Base-by-base conservation (phyloP, 2,113 vertebrate species). In the Brachypteracias leptosomus region DNA sequence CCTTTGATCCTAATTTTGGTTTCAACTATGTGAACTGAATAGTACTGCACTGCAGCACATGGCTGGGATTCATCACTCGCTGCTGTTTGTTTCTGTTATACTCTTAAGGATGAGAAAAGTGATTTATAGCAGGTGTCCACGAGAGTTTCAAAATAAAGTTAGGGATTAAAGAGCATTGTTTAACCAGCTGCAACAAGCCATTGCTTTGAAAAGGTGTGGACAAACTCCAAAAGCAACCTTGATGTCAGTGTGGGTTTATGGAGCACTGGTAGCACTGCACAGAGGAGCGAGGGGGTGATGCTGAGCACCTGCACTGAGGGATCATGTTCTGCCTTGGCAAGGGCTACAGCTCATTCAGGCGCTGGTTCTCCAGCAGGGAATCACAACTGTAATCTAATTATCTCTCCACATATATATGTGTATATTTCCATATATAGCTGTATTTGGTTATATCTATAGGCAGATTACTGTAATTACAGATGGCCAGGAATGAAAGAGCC, bases 351-450 rank as follows among this genome's bases (percentile, higher is more conserved):
- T 65, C 89, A 65, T 91, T 57, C 82, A 73, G 82, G 25, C 75
- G 70, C 87, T 17, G 15, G 24, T 47, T 88, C 71, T 93, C 63
- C 94, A 85, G 40, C n/a, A 85, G 75, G 67, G 74, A 95, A 91
- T 90, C 85, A 62, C 85, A 70, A n/a, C 54, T 21, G 31, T 88
- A 96, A 94, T 94, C 78, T 90, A 85, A 93, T 93, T 85, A 61
- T 79, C 24, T 73, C 82, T 82, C 54, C 62, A 66, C 16, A 90
- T 13, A 55, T 61, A 28, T 19, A 72, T 46, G 31, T 57, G 24
- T 38, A 52, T 75, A 91, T 91, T 93, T 93, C 90, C 78, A 88
- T 16, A n/a, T 44, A 94, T 47, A 62, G 58, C 74, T 90, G 17
- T 49, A 90, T 66, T 79, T 93, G 67, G 40, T 66, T 93, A 16